These are phyloP conservation scores for Mionectes macconnelli DNA, from an alignment of 2,113 vertebrate genomes.

Conservation along the genomic window DNA sequence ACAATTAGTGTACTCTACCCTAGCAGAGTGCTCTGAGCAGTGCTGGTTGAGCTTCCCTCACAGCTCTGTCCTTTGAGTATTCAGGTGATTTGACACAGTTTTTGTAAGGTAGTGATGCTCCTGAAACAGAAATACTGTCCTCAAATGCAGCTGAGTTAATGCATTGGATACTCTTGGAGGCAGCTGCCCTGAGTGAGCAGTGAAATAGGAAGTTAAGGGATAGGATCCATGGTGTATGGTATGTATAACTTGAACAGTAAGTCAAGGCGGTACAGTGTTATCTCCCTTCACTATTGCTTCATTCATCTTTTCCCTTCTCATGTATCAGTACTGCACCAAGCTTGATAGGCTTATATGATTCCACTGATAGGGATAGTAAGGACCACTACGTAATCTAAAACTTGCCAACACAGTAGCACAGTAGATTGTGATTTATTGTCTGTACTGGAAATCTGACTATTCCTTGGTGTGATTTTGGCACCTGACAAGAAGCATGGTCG, in stretches of 20 bases:
- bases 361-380: background rate
- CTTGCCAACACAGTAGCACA: no score
- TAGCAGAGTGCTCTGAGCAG: background rate
- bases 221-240: accelerated
- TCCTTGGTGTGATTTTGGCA: background rate
- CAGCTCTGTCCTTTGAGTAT: background rate
- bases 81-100: background rate
- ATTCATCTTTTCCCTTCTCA: background rate
- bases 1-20: background rate
- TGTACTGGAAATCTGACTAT: background rate
- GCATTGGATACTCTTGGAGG: accelerated
- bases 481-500: background rate
- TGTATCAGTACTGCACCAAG: background rate
- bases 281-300: background rate
- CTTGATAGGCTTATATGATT: background rate
- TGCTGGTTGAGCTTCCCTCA: background rate
- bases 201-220: background rate
- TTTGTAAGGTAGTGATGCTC: background rate
- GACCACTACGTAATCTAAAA: background rate
- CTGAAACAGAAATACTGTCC: background rate
- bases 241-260: background rate
- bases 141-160: background rate
- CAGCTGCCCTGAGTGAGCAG: background rate
- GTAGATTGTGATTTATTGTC: background rate
- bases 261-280: no score